A percentile compares a stretch with the other conserved stretches of the same genome.
These are phyloP conservation scores for Lampris incognitus DNA, from an alignment of 2,113 vertebrate genomes.

Conservation along the genomic window DNA sequence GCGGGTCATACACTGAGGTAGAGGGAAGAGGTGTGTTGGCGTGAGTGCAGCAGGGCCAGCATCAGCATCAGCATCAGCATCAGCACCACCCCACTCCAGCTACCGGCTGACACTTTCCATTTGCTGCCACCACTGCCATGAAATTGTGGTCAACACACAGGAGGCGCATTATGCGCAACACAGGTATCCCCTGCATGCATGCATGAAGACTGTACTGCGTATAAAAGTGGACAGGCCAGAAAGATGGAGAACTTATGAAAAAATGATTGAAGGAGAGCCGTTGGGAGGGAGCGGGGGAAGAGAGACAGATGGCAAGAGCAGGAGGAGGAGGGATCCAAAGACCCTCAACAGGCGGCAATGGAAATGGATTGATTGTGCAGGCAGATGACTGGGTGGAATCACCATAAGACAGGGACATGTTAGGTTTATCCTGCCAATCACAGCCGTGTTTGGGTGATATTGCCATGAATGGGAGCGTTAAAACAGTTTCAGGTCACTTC, in stretches of 20 bases:
- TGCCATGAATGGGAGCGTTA: constrained; percentile 60
- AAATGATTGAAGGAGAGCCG: constrained; percentile 69
- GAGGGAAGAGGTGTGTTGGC: constrained; percentile 42
- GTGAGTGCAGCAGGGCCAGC: constrained; percentile 35
- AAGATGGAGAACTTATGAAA: constrained; percentile 67
- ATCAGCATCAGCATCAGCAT: constrained; percentile 23
- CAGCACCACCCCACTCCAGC: constrained; percentile 25
- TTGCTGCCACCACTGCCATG: background rate
- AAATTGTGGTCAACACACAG: constrained; percentile 13
- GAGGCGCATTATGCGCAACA: constrained; percentile 10
- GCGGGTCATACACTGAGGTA: constrained; percentile 55
- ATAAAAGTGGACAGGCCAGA: constrained; percentile 60
- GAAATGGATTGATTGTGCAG: constrained; percentile 72
- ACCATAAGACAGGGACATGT: constrained; percentile 25
- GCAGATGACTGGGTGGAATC: constrained; percentile 64
- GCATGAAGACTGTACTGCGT: background rate
- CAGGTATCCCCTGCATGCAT: constrained; percentile 13
- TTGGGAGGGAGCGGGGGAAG: constrained; percentile 55
- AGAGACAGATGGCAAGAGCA: constrained; percentile 70
- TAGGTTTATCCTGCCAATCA: constrained; percentile 61
- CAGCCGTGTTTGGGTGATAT: constrained; percentile 53
- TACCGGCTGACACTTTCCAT: constrained; percentile 34
- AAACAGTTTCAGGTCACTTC: constrained; percentile 68
- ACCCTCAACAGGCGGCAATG: constrained; percentile 71
- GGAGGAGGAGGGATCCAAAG: constrained; percentile 58